Evolutionary conservation across 2,797 vertebrate genomes (phyloP), one percentile per base, ranked within the genome.

Genomic region (Salarias fasciatus): DNA sequence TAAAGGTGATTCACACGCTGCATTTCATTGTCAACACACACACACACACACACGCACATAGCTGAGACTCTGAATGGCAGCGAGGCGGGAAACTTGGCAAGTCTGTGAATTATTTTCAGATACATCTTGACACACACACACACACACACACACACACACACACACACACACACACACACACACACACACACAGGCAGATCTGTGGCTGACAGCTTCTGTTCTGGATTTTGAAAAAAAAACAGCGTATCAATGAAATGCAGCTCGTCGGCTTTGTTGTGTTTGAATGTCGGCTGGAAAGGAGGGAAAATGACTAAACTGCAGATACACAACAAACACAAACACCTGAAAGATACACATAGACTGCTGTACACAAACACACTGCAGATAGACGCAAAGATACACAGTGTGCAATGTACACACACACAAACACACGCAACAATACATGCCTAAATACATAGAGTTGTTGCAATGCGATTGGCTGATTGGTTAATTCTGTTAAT

Each of bases 61-160:
- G 51, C 72, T 8, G 14, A 58, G 61, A 56, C 8, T 44, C 42
- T 11, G 14, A 44, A 18, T 43, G 81, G 63, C 77, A 75, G 70
- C 24, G 40, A 53, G 28, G 33, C 69, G 24, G 70, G 73, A 50
- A 71, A 52, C 54, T 75, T 70, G 59, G 75, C 82, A 84, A 56
- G 68, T 53, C 12, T 77, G 70, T 77, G 77, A 85, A 80, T 83
- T 72, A 77, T 82, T 75, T 88, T 86, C 74, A 72, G 73, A 77
- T 54, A 71, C 47, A 69, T 79, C 45, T 45, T 51, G 52, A 64
- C 36, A 63, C 15, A 51, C 44, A 58, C 37, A 61, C 33, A 58
- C 12, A 49, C 53, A 53, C 30, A 41, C 14, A 14, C 6, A 8
- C 40, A 42, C 3, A 40, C 40, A 41, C 40, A 7, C 40, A 41